These are phyloP conservation scores for Spongilla lacustris DNA, from an alignment of 37 sponge, comb jelly and placozoan species.

Conservation along the genomic window DNA sequence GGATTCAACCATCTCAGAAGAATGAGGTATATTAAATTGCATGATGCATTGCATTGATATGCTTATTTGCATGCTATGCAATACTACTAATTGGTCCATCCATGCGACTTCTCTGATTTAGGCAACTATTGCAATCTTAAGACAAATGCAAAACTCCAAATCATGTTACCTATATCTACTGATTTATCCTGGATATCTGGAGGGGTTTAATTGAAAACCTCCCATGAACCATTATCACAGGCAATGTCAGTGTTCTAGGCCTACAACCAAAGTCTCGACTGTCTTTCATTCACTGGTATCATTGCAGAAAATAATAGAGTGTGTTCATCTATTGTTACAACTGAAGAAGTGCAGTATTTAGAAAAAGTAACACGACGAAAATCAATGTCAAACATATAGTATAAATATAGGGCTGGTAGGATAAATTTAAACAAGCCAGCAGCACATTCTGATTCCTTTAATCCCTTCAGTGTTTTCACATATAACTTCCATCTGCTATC, in stretches of 20 bases:
- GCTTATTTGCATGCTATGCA: background rate
- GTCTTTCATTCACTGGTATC: background rate
- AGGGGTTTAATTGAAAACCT: background rate
- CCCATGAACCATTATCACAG: background rate
- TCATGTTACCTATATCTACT: background rate
- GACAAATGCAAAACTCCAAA: background rate
- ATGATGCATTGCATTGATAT: background rate
- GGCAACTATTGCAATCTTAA: background rate
- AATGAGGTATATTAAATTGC: slow-evolving; percentile 2
- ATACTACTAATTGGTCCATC: background rate
- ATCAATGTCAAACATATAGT: slow-evolving; percentile 10
- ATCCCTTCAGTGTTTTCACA: slow-evolving; percentile 1
- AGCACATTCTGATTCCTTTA: background rate
- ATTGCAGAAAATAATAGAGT: background rate
- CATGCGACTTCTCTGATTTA: background rate
- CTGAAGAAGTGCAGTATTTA: background rate
- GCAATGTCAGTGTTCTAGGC: background rate
- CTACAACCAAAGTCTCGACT: background rate
- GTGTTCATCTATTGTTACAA: background rate
- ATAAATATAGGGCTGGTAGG: slow-evolving; percentile 7
- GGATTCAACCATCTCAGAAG: slow-evolving; percentile 8
- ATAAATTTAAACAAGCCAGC: slow-evolving; percentile 10
- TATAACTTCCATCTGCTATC: slow-evolving; percentile 12
- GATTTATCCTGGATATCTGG: background rate
- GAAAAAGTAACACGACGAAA: background rate